phyloP scores from a whole-genome alignment of 2,113 vertebrate species.

The Noturus placidus region DNA sequence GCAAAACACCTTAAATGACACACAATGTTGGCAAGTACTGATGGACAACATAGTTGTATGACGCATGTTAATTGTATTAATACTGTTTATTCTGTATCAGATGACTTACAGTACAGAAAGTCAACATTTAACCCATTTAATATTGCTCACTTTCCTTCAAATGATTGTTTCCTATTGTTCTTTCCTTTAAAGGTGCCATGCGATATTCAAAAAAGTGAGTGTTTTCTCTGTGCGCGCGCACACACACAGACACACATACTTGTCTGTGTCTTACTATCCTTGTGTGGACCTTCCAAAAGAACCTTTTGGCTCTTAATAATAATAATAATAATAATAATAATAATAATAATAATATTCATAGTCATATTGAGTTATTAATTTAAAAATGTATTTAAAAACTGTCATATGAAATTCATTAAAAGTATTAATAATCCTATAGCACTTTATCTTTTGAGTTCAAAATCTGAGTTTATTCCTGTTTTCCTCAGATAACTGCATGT shows the following conservation, averaged over 20 bases:
- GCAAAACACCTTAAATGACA: not conserved
- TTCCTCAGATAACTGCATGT: conserved; percentile 65
- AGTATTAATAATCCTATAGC: not conserved
- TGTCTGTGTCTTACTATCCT: not conserved
- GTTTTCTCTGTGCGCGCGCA: not conserved
- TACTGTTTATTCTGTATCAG: not conserved
- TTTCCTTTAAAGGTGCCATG: conserved; percentile 31
- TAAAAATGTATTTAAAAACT: not conserved
- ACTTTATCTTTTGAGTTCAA: not conserved
- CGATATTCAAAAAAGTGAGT: conserved; percentile 58
- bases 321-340: not conserved
- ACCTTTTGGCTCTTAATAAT: not conserved
- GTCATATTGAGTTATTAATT: not conserved
- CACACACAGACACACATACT: not conserved
- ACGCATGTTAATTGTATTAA: not conserved
- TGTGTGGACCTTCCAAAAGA: not conserved
- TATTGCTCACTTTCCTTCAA: not conserved
- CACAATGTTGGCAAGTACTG: not conserved
- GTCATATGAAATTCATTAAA: not conserved
- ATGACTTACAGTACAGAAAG: not conserved
- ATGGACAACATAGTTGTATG: not conserved
- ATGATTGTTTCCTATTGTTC: not conserved
- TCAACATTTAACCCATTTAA: not conserved
- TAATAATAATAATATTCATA: not conserved
- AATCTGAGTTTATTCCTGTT: not conserved